phyloP scores from a whole-genome alignment of 1,140 invertebrate species.

The Lepidurus arcticus region DNA sequence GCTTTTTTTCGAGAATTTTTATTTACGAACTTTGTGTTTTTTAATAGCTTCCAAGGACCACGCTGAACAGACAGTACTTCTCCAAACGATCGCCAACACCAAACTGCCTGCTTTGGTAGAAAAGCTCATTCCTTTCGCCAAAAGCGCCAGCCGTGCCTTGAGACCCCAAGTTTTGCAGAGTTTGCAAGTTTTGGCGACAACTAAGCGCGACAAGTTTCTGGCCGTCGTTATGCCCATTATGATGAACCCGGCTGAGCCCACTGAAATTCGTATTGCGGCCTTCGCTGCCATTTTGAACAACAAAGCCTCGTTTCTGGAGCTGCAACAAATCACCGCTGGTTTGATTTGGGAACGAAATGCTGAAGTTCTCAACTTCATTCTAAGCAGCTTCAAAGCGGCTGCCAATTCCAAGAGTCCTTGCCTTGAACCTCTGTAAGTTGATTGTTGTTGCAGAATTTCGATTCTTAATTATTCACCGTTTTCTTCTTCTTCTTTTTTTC shows the following conservation, averaged over 20 bases:
- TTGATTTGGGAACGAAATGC: conserved; percentile 34
- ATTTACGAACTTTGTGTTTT: neutral
- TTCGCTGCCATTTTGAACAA: conserved; percentile 5
- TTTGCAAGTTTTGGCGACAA: conserved; percentile 27
- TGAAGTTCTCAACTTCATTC: conserved; percentile 33
- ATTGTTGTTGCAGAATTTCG: neutral
- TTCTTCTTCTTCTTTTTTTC: neutral
- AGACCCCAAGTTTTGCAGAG: conserved; percentile 30
- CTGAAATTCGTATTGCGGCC: conserved; percentile 28
- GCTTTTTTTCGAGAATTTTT: too few relatives aligned
- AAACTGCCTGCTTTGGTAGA: conserved; percentile 28
- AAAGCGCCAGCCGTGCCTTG: conserved; percentile 29
- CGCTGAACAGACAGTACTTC: conserved; percentile 27
- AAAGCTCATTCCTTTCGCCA: conserved; percentile 29
- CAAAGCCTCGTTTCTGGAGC: conserved; percentile 33
- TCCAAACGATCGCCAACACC: conserved; percentile 31
- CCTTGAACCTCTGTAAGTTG: conserved; percentile 30
- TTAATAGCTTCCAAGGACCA: conserved; percentile 24
- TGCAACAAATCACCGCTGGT: conserved; percentile 34
- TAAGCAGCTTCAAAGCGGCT: conserved; percentile 31
- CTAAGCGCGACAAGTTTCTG: conserved; percentile 31
- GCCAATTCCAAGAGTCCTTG: conserved; percentile 35
- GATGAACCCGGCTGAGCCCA: conserved; percentile 31
- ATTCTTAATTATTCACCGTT: neutral
- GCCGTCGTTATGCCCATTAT: conserved; percentile 30